Base-by-base conservation (phyloP, 2,797 vertebrate genomes). In the Pogoniulus pusillus region DNA sequence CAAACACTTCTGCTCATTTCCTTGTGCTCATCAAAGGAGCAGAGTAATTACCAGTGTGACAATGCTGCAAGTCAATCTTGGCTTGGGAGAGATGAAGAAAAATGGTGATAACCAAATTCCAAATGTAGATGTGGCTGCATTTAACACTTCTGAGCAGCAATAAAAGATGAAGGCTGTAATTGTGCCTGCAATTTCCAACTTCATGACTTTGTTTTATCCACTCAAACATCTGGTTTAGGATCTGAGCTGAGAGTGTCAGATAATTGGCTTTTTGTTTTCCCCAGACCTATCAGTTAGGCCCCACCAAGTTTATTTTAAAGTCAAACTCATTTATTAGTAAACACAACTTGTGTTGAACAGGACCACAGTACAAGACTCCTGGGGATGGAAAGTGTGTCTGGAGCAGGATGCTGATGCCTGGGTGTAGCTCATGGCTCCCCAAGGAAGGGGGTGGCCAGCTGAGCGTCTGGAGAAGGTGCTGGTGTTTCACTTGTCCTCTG, bases 161-260 rank as follows among this genome's bases (percentile, higher is more conserved):
- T 97, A 94, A 97, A 96, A 96, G 85, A 93, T 71, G 81, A 95
- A 95, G 87, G 59, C 75, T 96, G 93, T 96, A 90, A 96, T 91
- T 80, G 89, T 79, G 85, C 85, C 87, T 78, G 90, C 87, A 79
- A 35, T 95, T 95, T 85, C 90, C 78, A 92, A 91, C 81, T 90
- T 91, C 82, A 73, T 58, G 78, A 81, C 47, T 16, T 95, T 29
- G 86, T 95, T 96, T 96, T 80, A 88, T 88, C 68, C 29, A 16
- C 49, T 92, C 76, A 80, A 95, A 94, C 96, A 96, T 96, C 96
- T 97, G 96, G 71, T 96, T 96, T 80, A 87, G 95, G 87, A 95
- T 93, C 84, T 29, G 37, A 90, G 93, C 91, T 24, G 86, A 89
- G 83, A 68, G 78, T 74, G 66, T 54, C 57, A 89, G 81, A 87